Evolutionary conservation across 2,113 vertebrate species (phyloP).

Genomic region (Ceyx cyanopectus): DNA sequence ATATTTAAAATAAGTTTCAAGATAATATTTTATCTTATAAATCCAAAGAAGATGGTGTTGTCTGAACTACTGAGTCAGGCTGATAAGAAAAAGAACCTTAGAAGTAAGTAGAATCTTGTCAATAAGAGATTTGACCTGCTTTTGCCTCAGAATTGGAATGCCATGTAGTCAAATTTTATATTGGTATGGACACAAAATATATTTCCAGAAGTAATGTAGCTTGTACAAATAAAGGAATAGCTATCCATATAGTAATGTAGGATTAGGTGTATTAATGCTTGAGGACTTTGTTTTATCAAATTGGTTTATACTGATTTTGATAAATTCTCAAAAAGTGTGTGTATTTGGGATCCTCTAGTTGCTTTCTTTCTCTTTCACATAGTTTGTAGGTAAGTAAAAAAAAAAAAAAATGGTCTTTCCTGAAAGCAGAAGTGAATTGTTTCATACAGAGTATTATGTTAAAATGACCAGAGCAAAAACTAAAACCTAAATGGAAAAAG

Average conservation of each 20-base stretch:
- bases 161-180: neutral
- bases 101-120: neutral
- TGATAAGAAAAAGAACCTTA: neutral
- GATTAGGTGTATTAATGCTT: neutral
- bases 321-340: neutral
- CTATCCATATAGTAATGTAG: neutral
- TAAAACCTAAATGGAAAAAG: constrained; percentile 15
- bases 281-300: neutral
- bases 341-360: neutral
- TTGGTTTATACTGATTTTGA: neutral
- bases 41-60: neutral
- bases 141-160: neutral
- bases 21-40: neutral
- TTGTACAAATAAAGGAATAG: neutral
- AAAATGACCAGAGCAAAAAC: neutral
- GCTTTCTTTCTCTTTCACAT: neutral
- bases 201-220: neutral
- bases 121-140: neutral
- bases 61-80: neutral
- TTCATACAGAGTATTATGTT: neutral
- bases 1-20: neutral
- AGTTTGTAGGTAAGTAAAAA: neutral
- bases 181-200: neutral
- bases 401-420: neutral
- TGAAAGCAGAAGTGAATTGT: neutral